These are phyloP conservation scores for Sycophila sp. DNA, from an alignment of 1,140 invertebrate species.

Conservation along the genomic window DNA sequence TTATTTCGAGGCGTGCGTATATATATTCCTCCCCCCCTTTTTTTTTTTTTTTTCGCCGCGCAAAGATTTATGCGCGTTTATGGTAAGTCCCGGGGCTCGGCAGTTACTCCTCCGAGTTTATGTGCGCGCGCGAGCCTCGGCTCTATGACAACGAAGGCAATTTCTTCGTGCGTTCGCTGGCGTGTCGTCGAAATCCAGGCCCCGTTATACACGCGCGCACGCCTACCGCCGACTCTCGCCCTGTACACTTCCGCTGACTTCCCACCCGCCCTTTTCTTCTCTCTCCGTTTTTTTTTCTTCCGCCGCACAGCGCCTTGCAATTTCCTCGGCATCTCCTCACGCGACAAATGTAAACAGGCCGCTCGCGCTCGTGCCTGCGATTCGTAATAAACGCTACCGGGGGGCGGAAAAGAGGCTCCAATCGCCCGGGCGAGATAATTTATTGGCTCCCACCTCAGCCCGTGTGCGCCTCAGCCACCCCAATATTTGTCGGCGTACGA, in stretches of 20 bases:
- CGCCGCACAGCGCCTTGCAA: not conserved
- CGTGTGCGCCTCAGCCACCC: too few relatives aligned
- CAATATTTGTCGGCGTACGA: too few relatives aligned
- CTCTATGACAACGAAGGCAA: not conserved
- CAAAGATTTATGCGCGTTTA: too few relatives aligned
- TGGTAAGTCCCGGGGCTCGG: too few relatives aligned
- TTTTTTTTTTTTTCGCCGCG: too few relatives aligned
- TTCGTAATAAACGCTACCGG: slow-evolving; percentile 3
- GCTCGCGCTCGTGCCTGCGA: not conserved
- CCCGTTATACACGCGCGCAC: too few relatives aligned
- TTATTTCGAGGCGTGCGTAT: too few relatives aligned
- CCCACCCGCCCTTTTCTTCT: not conserved
- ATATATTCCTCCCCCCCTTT: too few relatives aligned
- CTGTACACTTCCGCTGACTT: not conserved
- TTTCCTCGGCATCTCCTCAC: slow-evolving; percentile 6
- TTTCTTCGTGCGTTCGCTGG: slow-evolving; percentile 1
- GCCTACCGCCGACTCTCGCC: too few relatives aligned
- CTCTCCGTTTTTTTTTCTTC: not conserved
- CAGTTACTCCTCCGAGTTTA: too few relatives aligned
- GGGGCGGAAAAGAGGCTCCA: slow-evolving; percentile 24
- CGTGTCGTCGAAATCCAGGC: not conserved
- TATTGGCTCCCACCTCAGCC: not conserved
- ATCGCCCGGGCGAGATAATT: slow-evolving; percentile 17
- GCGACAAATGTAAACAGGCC: slow-evolving; percentile 34
- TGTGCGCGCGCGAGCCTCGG: not conserved